These are phyloP conservation scores for Brachymystax lenok DNA, from an alignment of 2,797 vertebrate species.

Conservation along the genomic window DNA sequence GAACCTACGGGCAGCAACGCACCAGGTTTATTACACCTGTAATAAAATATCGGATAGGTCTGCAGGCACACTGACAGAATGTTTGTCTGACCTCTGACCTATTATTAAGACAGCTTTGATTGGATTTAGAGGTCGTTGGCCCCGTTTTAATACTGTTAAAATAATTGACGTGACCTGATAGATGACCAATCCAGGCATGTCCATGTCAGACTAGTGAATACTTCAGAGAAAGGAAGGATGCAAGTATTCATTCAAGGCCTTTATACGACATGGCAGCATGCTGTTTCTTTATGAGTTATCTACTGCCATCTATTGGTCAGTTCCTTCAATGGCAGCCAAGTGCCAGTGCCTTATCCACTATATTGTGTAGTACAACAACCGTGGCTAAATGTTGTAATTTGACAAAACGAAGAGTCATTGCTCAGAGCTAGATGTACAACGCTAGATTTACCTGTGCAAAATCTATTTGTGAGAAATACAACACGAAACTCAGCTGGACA, in stretches of 20 bases:
- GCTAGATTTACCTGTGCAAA: background rate
- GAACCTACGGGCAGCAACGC: constrained; percentile 21
- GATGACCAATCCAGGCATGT: background rate
- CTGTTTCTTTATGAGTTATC: background rate
- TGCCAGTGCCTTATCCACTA: too few species aligned
- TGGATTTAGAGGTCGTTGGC: background rate
- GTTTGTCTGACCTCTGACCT: constrained; percentile 1
- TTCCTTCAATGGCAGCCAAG: background rate
- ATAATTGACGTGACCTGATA: background rate
- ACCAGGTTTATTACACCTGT: constrained; percentile 9
- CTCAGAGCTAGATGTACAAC: background rate
- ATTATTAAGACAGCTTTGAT: background rate
- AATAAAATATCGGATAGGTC: constrained; percentile 27
- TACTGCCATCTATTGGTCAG: constrained; percentile 32
- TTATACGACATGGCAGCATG: background rate
- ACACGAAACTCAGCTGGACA: constrained; percentile 30
- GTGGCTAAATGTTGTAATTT: too few species aligned
- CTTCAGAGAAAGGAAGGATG: background rate
- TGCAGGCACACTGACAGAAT: constrained; percentile 2
- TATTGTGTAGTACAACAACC: constrained; percentile 23
- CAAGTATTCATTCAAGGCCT: background rate
- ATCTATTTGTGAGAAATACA: background rate
- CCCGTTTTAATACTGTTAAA: background rate
- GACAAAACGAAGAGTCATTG: background rate
- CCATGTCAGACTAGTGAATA: background rate